Base-by-base conservation (phyloP, 1,140 invertebrate genomes). In the Caligus rogercresseyi region DNA sequence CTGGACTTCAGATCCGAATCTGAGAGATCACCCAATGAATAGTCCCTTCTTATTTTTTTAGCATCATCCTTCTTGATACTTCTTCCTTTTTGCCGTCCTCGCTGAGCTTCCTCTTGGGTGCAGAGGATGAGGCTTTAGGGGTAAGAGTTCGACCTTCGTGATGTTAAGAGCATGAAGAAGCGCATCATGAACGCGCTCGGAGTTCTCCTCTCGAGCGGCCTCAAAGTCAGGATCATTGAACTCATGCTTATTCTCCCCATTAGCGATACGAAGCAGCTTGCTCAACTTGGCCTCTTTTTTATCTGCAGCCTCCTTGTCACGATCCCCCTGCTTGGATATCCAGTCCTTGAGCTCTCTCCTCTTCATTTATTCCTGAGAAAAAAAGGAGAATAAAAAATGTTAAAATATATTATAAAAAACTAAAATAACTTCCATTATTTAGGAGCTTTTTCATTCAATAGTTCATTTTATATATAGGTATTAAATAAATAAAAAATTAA, bases 321-420 rank as follows among this genome's bases (percentile, higher is more conserved):
- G 66, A 56, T 78, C 73, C 19, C 71, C 69, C 67, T 77, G 69
- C 66, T 76, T 76, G 24, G 69, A 67, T 13, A 79, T 67, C 72
- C 73, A 77, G 25, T 78, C 73, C 65, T 78, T 78, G 25, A 78
- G 68, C 64, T 74, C 75, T n/a, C 68, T 80, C 76, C 67, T 81
- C 79, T 71, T 80, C 78, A 67, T 81, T 81, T 16, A 81, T 77
- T 71, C 81, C 78, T n/a, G 7, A 43, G n/a, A 43, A 43, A 43
- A 43, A 7, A 43, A n/a, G n/a, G n/a, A 43, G n/a, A 11, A 43
- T 43, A 43, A 43, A 43, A n/a, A n/a, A n/a, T n/a, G n/a, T n/a
- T n/a, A n/a, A n/a, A n/a, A n/a, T n/a, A n/a, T n/a, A n/a, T n/a
- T n/a, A n/a, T n/a, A n/a, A n/a, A n/a, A n/a, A n/a, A n/a, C n/a